Base-by-base conservation (phyloP, 2,113 vertebrate species). In the Strix aluco region DNA sequence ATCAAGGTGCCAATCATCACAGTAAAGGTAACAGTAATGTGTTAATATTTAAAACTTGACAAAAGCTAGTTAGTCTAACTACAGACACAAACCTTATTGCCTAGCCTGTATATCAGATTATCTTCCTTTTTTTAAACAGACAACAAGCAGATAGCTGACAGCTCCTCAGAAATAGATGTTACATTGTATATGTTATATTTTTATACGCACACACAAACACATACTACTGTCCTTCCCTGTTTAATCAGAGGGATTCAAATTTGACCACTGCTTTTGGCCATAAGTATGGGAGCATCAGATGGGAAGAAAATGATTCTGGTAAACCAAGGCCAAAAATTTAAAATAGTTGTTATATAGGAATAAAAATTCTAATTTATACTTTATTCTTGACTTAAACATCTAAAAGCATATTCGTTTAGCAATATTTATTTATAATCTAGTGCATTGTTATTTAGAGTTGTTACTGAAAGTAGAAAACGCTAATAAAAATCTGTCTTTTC, bases 401-500 rank as follows among this genome's bases (percentile, higher is more conserved):
- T 38, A 46, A 65, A 80, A 65, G 3, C 7, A 4, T 70, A 38
- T 67, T 36, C 1, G 7, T 51, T 71, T 66, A 47, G 15, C 38
- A 34, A 19, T 40, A 80, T 69, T n/a, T 67, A 21, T 69, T 65
- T 32, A 21, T 79, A 38, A 85, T 46, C 1, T 52, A 46, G 27
- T 40, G 42, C 8, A 9, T 15, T 78, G 10, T 34, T 86, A 27
- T 66, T 83, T 40, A 52, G 51, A 59, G 20, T 65, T 57, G 40
- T 69, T 62, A 58, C 34, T 85, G 32, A 10, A 77, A 74, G 65
- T 17, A 71, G 78, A 57, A 92, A 90, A 81, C 14, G 2, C 18
- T 38, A 52, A 6, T 38, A 26, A 93, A 54, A 97, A 71, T 94
- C 38, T 97, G 51, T 96, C 79, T 97, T 97, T 96, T 44, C 97